A percentile compares a stretch with the other conserved stretches of the same genome.
These are phyloP conservation scores for Acanthiza pusilla DNA, from an alignment of 2,797 vertebrate species.

Conservation along the genomic window DNA sequence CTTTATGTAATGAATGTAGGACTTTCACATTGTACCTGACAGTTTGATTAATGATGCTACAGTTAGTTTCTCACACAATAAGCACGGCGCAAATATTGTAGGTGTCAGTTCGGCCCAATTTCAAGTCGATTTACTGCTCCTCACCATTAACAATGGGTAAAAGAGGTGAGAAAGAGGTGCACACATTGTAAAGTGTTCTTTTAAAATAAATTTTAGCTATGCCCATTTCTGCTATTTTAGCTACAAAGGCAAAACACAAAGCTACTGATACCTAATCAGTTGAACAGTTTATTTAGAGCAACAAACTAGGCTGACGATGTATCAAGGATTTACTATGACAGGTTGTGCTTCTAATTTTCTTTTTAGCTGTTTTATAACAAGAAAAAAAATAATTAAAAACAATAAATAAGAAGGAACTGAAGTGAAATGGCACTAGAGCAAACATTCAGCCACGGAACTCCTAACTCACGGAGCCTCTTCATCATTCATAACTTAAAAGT, in stretches of 20 bases:
- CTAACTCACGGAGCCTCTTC: neutral
- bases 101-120: constrained; percentile 69
- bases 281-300: neutral
- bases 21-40: constrained; percentile 65
- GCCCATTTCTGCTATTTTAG: neutral
- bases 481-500: neutral
- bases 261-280: neutral
- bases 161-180: neutral
- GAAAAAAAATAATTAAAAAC: neutral
- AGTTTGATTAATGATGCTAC: constrained; percentile 80
- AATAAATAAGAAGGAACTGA: neutral
- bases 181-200: neutral
- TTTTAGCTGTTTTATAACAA: neutral
- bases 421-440: neutral
- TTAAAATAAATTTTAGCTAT: constrained; percentile 1
- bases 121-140: constrained; percentile 46
- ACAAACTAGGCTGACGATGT: neutral
- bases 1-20: constrained; percentile 73
- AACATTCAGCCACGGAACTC: neutral
- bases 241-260: neutral
- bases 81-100: constrained; percentile 72
- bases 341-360: neutral
- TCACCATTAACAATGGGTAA: constrained; percentile 31
- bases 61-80: constrained; percentile 76
- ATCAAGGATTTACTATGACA: neutral